These are phyloP conservation scores for Cybosia mesomella DNA, from an alignment of 2,888 invertebrate species.

Conservation along the genomic window DNA sequence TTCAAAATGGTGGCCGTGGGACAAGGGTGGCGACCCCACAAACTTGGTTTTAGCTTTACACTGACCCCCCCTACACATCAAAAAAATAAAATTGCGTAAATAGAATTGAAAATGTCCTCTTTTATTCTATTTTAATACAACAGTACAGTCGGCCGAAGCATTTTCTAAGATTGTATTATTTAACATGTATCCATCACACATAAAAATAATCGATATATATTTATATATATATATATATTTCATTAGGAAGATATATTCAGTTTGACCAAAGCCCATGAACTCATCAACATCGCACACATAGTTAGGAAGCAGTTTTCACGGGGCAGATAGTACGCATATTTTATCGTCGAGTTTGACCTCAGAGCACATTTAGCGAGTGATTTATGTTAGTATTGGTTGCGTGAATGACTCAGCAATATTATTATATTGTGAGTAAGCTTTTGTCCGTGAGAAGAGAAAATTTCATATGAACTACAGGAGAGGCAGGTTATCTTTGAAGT, in stretches of 20 bases:
- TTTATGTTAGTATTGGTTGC: neutral
- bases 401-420: neutral
- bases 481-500: neutral
- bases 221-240: too few species aligned
- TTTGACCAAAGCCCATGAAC: slow-evolving; percentile 24
- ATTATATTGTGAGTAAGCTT: neutral
- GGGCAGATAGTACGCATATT: slow-evolving; percentile 8
- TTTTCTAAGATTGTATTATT: too few species aligned
- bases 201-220: neutral
- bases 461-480: neutral
- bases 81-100: too few species aligned
- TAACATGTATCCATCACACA: neutral
- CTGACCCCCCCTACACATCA: too few species aligned
- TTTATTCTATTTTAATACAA: too few species aligned
- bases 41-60: too few species aligned
- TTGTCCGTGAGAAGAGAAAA: neutral
- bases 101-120: too few species aligned
- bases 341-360: slow-evolving; percentile 5
- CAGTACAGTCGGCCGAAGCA: too few species aligned
- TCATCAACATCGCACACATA: slow-evolving; percentile 30
- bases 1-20: too few species aligned
- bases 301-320: slow-evolving; percentile 15
- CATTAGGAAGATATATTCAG: slow-evolving; percentile 10
- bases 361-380: neutral
- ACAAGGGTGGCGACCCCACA: too few species aligned